Evolutionary conservation across 2,888 invertebrate species (phyloP).

Genomic region (Noctua janthina): DNA sequence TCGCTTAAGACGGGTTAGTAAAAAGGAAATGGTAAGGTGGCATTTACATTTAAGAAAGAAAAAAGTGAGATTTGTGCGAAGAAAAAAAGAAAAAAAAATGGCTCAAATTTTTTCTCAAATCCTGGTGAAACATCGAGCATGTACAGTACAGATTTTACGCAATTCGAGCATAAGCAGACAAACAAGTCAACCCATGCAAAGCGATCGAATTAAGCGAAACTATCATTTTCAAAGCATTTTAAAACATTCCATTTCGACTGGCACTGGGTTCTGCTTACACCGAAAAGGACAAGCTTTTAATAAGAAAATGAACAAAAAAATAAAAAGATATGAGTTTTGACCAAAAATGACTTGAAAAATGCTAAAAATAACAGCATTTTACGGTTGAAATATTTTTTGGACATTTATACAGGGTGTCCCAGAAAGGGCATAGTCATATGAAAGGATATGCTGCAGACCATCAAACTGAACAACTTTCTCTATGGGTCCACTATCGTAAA

Average conservation of each 20-base stretch:
- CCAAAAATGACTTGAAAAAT: background rate
- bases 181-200: slow-evolving; percentile 74
- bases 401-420: background rate
- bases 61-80: slow-evolving; percentile 69
- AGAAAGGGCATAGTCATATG: too few species aligned
- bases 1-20: slow-evolving; percentile 60
- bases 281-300: slow-evolving; percentile 31
- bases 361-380: background rate
- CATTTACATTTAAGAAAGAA: slow-evolving; percentile 61
- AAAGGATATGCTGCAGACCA: too few species aligned
- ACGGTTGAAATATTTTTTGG: background rate
- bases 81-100: slow-evolving; percentile 66
- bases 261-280: slow-evolving; percentile 25
- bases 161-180: slow-evolving; percentile 68
- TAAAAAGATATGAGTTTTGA: background rate
- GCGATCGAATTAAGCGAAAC: slow-evolving; percentile 46
- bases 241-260: slow-evolving; percentile 12
- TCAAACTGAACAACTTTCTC: too few species aligned
- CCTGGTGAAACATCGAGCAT: slow-evolving; percentile 86
- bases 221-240: slow-evolving; percentile 22
- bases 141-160: slow-evolving; percentile 82
- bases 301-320: background rate
- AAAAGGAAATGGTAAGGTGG: slow-evolving; percentile 69
- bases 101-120: slow-evolving; percentile 65
- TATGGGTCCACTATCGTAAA: too few species aligned